phyloP scores from a whole-genome alignment of 2,888 invertebrate species.

The Cephus rjabovi region DNA sequence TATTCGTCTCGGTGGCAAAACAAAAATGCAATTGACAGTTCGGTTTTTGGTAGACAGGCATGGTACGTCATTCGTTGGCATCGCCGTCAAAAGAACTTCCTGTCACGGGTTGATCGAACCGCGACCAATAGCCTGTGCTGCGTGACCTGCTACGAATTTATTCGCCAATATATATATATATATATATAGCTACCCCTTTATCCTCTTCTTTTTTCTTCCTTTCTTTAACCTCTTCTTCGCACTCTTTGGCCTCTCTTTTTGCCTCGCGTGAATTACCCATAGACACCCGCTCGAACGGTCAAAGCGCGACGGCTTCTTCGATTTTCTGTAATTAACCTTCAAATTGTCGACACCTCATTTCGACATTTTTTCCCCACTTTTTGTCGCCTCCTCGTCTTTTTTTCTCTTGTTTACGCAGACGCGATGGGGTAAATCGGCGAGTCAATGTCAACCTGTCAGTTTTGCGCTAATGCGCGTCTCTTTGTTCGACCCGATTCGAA shows the following conservation, averaged over 20 bases:
- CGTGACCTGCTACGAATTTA: constrained; percentile 25
- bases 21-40: constrained; percentile 31
- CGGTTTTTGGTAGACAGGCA: constrained; percentile 23
- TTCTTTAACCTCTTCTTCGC: constrained; percentile 17
- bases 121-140: constrained; percentile 40
- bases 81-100: constrained; percentile 40
- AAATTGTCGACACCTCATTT: constrained; percentile 33
- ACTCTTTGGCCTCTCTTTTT: constrained; percentile 6
- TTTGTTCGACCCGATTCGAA: not conserved
- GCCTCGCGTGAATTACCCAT: constrained; percentile 18
- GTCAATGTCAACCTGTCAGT: not conserved
- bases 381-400: too few relatives aligned
- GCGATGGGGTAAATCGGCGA: not conserved
- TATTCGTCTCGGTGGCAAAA: constrained; percentile 6
- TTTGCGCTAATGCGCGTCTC: not conserved
- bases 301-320: constrained; percentile 20
- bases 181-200: not conserved
- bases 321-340: constrained; percentile 46
- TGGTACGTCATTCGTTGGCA: constrained; percentile 23
- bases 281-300: constrained; percentile 15
- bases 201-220: constrained; percentile 5
- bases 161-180: constrained; percentile 10
- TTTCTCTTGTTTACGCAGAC: not conserved
- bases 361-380: not conserved
- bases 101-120: constrained; percentile 47